Evolutionary conservation across 2,888 invertebrate genomes (phyloP), one percentile per base, ranked within the genome.

Genomic region (Hydrotaea diabolus): DNA sequence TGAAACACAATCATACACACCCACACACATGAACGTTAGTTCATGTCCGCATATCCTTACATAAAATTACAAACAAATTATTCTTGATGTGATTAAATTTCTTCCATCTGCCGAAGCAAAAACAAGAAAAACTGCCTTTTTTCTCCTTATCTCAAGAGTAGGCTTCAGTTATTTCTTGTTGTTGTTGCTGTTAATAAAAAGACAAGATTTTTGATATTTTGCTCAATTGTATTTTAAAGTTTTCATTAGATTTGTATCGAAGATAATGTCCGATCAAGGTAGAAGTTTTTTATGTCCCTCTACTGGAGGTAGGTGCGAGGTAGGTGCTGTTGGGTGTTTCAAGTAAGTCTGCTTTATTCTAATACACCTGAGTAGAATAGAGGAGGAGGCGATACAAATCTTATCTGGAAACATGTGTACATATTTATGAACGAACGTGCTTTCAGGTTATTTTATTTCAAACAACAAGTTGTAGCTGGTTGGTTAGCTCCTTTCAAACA

Each of bases 191-290:
- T n/a, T n/a, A n/a, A n/a, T n/a, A n/a, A 23, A 2, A 26, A 59
- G 9, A 59, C 21, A 15, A 17, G n/a, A n/a, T n/a, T n/a, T 59
- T 23, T 26, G 26, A 59, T 26, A 4, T 59, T 59, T 26, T 59
- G 15, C 26, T 15, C 59, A 59, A 59, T 59, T 59, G 59, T 59
- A 21, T 57, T 57, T 23, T 57, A 57, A n/a, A 57, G 21, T 57
- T 57, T 21, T 13, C 21, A 26, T 59, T 26, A 23, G 59, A 59
- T 59, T 59, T 59, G 15, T 26, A 15, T 59, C 15, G 26, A 23
- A 59, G 59, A 59, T 59, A 26, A 59, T 23, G 23, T 59, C 59
- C 23, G 21, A 59, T 26, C 59, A 59, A 13, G 26, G 59, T 26
- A 26, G 2, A 26, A 55, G 9, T 19, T 49, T 31, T 2, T 31